Evolutionary conservation across 2,797 vertebrate genomes (phyloP), one percentile per base, ranked within the genome.

Genomic region (Gallinago solitaria): DNA sequence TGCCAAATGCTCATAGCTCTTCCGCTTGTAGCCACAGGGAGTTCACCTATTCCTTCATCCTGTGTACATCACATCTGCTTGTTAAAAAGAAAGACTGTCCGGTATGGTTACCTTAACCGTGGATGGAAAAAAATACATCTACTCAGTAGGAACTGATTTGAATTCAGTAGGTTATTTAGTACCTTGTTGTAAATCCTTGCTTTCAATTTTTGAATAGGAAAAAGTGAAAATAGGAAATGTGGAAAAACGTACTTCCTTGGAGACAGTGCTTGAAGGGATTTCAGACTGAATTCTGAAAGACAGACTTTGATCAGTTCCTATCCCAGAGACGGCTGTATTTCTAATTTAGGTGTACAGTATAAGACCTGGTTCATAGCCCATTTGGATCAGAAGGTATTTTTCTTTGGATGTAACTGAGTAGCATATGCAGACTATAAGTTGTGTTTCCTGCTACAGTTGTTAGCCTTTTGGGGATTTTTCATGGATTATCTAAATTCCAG

Each of bases 181-280:
- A 89, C 65, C 41, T 85, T 76, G 15, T 93, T 97, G 97, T 93
- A 98, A 98, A 98, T 97, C 32, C 4, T 74, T 59, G 75, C 60
- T 95, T 56, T 73, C 43, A 11, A 16, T 90, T 96, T 98, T 97
- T 97, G 84, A 97, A 94, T 93, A 97, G 53, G 76, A 85, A 70
- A 70, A 84, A 87, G 71, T 93, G 93, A 79, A 81, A 94, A 92
- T 63, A 83, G 57, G 87, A 95, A 91, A 68, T 32, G 48, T 82
- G 71, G 74, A 64, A 75, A 56, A 68, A 78, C 48, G 32, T 37
- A 21, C 74, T 93, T 95, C 92, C 92, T 93, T 86, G 37, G 85
- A 51, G 68, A 50, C 33, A 73, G 45, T 56, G 54, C 79, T 86
- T 78, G 56, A 92, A 81, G 21, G 53, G 59, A 86, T 88, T 77